Base-by-base conservation (phyloP, 2,797 vertebrate species). In the Botia almorhae region DNA sequence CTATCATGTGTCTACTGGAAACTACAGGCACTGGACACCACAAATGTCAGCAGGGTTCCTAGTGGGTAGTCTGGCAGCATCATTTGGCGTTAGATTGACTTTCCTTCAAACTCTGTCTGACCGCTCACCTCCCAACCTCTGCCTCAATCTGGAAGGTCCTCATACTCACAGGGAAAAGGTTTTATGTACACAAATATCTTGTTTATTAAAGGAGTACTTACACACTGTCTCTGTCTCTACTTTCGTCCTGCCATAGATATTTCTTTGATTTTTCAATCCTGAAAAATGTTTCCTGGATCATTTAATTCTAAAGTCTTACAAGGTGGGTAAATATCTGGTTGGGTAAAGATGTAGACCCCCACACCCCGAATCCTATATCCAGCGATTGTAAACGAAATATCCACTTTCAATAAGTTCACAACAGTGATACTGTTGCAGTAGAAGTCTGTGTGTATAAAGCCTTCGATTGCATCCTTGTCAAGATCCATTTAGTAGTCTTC, bases 1-100 rank as follows among this genome's bases (percentile, higher is more conserved):
- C 88, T 87, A 89, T 92, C 92, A 78, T 81, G 83, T 91, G 91
- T 92, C 88, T 89, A 89, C 88, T 92, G 90, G 88, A 90, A 91
- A 92, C 92, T 92, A 87, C 91, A 92, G 89, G 87, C 87, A 89
- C 84, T 93, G 86, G 89, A 92, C 87, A 86, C 88, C 89, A 88
- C 85, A 91, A 88, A 90, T 90, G 86, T 91, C 89, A 90, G 88
- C 80, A 91, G 85, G 80, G 87, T 84, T 86, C 87, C 89, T 67
- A 82, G 65, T 74, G 77, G 86, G 81, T 76, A 86, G 88, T 81
- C 85, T 90, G 90, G 91, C 89, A 89, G 85, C 80, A 69, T 86
- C 86, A 71, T 87, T 85, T 83, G 89, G 75, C 53, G 72, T 68
- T 29, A 65, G 53, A 19, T 39, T 43, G 50, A 73, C 68, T 78